Evolutionary conservation across 2,797 vertebrate species (phyloP), one percentile per base, ranked within the genome.

Genomic region (Aeoliscus strigatus): DNA sequence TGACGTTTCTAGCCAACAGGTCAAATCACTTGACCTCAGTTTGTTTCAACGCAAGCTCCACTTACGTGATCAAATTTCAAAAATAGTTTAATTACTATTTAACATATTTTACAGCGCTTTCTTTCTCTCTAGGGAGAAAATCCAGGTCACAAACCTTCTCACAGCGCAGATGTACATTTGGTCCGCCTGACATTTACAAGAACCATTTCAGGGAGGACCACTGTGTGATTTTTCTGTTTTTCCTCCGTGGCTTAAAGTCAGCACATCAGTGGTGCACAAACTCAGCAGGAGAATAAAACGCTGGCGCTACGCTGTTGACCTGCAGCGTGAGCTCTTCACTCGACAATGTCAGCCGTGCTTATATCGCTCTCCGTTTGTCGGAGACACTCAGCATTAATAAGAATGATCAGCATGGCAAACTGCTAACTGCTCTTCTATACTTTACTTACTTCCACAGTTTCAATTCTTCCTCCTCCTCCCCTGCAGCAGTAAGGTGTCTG

Each of bases 351-450:
- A 5, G 3, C n/a, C 11, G 1, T 3, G 17, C 27, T 33, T 10
- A 8, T 4, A 14, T 34, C 7, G 3, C 52, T 30, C 39, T 6
- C 26, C 15, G n/a, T n/a, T n/a, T n/a, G n/a, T n/a, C n/a, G n/a
- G n/a, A n/a, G n/a, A n/a, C n/a, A 46, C 44, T n/a, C 13, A 4
- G 15, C 30, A 54, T 45, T 35, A 25, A 4, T 40, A 21, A 12
- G 17, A 26, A 26, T 29, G 27, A 50, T 68, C 21, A 51, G 35
- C 45, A 14, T 27, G 1, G 29, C 38, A 48, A 64, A 59, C 50
- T 50, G 32, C 21, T 39, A 45, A 61, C 54, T 7, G 50, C 55
- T 53, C 43, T 9, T 37, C 34, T 65, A 39, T n/a, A n/a, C n/a
- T n/a, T n/a, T n/a, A n/a, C n/a, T n/a, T n/a, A n/a, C n/a, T n/a